Base-by-base conservation (phyloP, 2,113 vertebrate species). In the Dromiciops gliroides region DNA sequence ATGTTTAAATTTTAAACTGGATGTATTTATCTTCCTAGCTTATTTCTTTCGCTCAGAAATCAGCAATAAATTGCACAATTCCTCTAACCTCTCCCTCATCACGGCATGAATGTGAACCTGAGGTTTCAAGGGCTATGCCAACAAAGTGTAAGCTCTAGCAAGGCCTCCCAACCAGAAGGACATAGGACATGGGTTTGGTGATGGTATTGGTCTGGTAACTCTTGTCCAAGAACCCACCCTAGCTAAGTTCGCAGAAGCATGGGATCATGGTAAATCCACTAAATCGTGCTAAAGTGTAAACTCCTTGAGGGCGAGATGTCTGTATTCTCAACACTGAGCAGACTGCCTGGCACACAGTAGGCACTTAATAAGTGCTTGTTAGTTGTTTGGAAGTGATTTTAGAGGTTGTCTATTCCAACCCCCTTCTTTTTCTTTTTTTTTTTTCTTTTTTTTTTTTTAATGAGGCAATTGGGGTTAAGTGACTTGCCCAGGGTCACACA, bases 371-470 rank as follows among this genome's bases (percentile, higher is more conserved):
- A 10, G 1, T 67, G 3, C n/a, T 37, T 67, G 37, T 14, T 16
- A 67, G 31, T 14, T 67, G 37, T 67, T 67, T 16, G 31, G 60
- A 67, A 67, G 60, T n/a, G 37, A n/a, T 75, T 75, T 88, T 67
- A 44, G 26, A 47, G 12, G 51, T 44, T 25, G 51, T 51, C 47
- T 91, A 52, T 67, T 60, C 51, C 50, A 16, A 89, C 44, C 1
- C 25, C 24, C 93, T 49, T 28, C 24, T 37, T 91, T 93, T 93
- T 49, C 37, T n/a, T n/a, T n/a, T n/a, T n/a, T n/a, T n/a, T n/a
- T n/a, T n/a, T n/a, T n/a, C n/a, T n/a, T n/a, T n/a, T 49, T 28
- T 24, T 37, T 91, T 93, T 93, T 49, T 28, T 91, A 90, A 83
- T 37, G 48, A 94, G 24, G 88, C 92, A 93, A 50, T 1, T 0